Conservation (phyloP, 2,113 vertebrate genomes). For the Raphicerus campestris region DNA sequence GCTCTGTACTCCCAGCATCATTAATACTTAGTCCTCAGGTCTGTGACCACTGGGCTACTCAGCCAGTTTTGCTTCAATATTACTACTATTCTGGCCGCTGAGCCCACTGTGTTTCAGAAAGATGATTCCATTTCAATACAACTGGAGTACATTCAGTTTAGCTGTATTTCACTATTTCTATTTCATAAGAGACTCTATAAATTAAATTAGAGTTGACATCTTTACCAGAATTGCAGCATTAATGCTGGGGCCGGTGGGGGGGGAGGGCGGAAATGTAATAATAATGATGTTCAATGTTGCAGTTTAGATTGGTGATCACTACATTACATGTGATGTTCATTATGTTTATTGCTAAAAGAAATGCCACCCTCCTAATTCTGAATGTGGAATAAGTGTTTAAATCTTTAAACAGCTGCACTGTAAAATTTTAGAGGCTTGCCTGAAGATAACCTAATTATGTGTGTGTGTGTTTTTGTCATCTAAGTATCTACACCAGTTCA, state of each 20-base stretch:
- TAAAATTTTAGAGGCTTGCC: slow-evolving; percentile 15
- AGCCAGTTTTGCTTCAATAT: accelerated
- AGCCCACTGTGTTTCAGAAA: neutral
- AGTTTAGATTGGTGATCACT: neutral
- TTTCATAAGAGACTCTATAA: neutral
- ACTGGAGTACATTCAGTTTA: neutral
- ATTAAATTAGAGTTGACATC: neutral
- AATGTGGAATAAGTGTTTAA: slow-evolving; percentile 26
- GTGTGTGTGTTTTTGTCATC: neutral
- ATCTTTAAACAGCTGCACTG: slow-evolving; percentile 6
- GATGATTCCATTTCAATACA: neutral
- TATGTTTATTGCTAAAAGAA: neutral
- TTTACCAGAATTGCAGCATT: neutral
- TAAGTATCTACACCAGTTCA: neutral
- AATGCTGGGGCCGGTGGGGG: neutral
- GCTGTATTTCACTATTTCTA: neutral
- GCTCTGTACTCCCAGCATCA: neutral
- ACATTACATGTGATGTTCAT: neutral
- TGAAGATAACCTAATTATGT: neutral
- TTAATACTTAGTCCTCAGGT: accelerated
- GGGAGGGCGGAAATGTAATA: accelerated
- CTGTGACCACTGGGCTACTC: accelerated
- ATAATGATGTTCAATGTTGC: slow-evolving; percentile 23
- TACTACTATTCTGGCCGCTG: neutral
- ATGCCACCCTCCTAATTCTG: neutral